phyloP scores from a whole-genome alignment of 92 coral and sea anemone genomes.

The Bergia sp. region DNA sequence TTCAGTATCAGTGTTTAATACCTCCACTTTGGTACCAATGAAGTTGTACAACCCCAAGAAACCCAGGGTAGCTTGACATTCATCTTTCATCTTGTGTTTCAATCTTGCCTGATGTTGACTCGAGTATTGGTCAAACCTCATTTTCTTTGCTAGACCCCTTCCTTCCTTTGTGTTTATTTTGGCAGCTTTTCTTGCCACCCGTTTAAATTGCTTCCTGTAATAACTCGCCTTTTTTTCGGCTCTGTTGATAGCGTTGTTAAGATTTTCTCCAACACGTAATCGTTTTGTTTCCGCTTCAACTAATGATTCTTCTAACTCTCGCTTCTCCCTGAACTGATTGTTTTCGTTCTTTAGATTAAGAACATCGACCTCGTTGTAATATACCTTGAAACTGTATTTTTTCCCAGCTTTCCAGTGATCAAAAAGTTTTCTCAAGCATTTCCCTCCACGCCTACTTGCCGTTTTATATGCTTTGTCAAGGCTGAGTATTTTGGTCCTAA shows the following conservation, averaged over 20 bases:
- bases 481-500: constrained; percentile 17
- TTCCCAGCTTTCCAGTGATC: constrained; percentile 22
- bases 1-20: constrained; percentile 36
- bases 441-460: constrained; percentile 40
- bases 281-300: constrained; percentile 5
- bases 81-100: constrained; percentile 43
- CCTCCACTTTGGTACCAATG: constrained; percentile 52
- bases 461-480: constrained; percentile 19
- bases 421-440: neutral
- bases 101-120: constrained; percentile 43
- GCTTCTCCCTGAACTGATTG: neutral
- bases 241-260: neutral
- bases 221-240: neutral
- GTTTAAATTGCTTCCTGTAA: constrained; percentile 32
- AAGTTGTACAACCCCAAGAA: constrained; percentile 48
- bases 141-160: constrained; percentile 53
- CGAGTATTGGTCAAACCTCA: constrained; percentile 44
- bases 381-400: constrained; percentile 26
- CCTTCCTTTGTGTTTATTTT: constrained; percentile 27
- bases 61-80: constrained; percentile 34
- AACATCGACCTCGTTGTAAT: constrained; percentile 37
- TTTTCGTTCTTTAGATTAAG: constrained; percentile 16
- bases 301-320: neutral
- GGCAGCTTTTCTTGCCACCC: constrained; percentile 29
- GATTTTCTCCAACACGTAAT: constrained; percentile 5